These are phyloP conservation scores for Boleophthalmus pectinirostris DNA, from an alignment of 2,113 vertebrate genomes.

Conservation along the genomic window DNA sequence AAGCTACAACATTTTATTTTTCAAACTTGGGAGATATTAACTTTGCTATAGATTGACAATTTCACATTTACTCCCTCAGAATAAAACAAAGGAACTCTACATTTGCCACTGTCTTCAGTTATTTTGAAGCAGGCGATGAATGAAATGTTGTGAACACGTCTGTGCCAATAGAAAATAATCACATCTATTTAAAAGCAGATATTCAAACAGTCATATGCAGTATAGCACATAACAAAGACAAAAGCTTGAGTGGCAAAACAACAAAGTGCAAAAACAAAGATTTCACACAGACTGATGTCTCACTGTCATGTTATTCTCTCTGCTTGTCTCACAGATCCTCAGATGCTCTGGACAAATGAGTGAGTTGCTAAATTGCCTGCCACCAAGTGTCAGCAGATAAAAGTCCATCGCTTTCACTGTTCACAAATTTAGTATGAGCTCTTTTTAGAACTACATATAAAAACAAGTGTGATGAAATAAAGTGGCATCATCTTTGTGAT, in stretches of 20 bases:
- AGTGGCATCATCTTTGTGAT: constrained; percentile 9
- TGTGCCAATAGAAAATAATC: not conserved
- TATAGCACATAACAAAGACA: constrained; percentile 13
- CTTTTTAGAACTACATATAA: constrained; percentile 20
- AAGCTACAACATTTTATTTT: not conserved
- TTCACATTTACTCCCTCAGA: not conserved
- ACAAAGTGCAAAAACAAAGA: constrained; percentile 42
- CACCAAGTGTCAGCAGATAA: constrained; percentile 35
- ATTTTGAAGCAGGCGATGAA: not conserved
- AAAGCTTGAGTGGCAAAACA: constrained; percentile 17
- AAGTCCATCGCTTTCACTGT: constrained; percentile 26
- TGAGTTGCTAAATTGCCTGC: constrained; percentile 45
- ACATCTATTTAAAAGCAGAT: not conserved
- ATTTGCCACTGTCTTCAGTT: not conserved
- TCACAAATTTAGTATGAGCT: constrained; percentile 10
- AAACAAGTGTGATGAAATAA: constrained; percentile 23
- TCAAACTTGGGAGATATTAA: not conserved
- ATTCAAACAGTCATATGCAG: not conserved
- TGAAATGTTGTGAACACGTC: not conserved
- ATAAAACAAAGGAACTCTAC: not conserved
- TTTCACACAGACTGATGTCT: constrained; percentile 38
- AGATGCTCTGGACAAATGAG: constrained; percentile 49
- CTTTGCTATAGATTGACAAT: not conserved
- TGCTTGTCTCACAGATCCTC: constrained; percentile 37
- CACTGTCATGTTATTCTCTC: constrained; percentile 32